Conservation (phyloP, 2,888 invertebrate species). For the Brachypterus glaber region DNA sequence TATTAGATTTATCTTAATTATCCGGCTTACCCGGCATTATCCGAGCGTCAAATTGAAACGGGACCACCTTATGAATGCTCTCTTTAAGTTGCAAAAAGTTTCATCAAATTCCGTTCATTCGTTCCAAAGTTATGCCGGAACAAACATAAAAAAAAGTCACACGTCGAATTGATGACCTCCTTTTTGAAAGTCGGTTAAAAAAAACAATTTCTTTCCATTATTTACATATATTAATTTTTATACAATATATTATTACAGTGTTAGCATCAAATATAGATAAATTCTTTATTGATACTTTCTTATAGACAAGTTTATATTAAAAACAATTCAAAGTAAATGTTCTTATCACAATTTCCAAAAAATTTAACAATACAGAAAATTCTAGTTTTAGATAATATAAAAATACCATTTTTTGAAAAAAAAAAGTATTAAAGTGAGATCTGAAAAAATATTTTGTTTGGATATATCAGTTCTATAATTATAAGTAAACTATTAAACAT, state of each 20-base stretch:
- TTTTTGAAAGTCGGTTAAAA: too few species aligned
- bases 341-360: conserved; percentile 39
- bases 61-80: too few species aligned
- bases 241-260: conserved; percentile 32
- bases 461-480: too few species aligned
- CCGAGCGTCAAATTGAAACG: too few species aligned
- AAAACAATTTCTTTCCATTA: conserved; percentile 33
- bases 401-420: conserved; percentile 28
- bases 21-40: too few species aligned
- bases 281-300: conserved; percentile 28
- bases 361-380: conserved; percentile 31
- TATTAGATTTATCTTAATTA: too few species aligned
- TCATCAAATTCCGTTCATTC: too few species aligned
- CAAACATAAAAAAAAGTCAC: too few species aligned
- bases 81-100: too few species aligned
- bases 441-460: conserved; percentile 16
- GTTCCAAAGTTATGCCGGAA: too few species aligned
- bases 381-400: conserved; percentile 25
- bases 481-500: too few species aligned
- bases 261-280: conserved; percentile 39
- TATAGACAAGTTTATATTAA: conserved; percentile 24
- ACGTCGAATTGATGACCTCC: too few species aligned
- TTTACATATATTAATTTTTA: conserved; percentile 33
- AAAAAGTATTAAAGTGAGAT: conserved; percentile 24
- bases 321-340: conserved; percentile 28